Conservation (phyloP, 2,113 vertebrate genomes). For the Pseudorectes ferrugineus region DNA sequence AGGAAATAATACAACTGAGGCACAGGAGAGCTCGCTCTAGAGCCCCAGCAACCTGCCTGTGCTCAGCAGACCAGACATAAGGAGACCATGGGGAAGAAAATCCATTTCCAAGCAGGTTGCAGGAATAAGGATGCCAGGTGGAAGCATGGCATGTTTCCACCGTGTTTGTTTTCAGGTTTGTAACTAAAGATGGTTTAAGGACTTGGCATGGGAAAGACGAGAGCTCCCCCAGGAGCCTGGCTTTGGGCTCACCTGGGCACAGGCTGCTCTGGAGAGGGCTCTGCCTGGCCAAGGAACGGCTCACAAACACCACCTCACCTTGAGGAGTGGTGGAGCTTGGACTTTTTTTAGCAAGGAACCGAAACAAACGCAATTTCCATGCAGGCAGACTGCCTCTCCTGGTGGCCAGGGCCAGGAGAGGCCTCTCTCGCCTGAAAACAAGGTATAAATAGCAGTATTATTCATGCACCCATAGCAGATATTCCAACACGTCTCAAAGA, state of each 20-base stretch:
- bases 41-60: not conserved
- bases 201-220: not conserved
- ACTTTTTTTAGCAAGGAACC: not conserved
- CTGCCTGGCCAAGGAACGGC: not conserved
- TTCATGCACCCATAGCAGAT: not conserved
- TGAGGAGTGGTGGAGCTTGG: not conserved
- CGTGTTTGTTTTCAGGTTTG: not conserved
- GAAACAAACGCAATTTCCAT: accelerated
- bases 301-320: not conserved
- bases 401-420: not conserved
- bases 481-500: not conserved
- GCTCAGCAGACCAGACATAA: not conserved
- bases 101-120: not conserved
- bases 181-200: not conserved
- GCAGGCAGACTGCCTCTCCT: not conserved
- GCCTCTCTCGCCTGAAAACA: not conserved
- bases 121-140: not conserved
- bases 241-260: not conserved
- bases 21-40: accelerated
- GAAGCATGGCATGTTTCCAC: not conserved
- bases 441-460: constrained; percentile 23
- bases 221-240: constrained; percentile 26
- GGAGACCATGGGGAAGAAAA: not conserved
- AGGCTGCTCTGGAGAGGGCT: not conserved
- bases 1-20: not conserved